A percentile compares a stretch with the other conserved stretches of the same genome.
These are phyloP conservation scores for Penaeus indicus DNA, from an alignment of 1,140 invertebrate genomes.

Conservation along the genomic window DNA sequence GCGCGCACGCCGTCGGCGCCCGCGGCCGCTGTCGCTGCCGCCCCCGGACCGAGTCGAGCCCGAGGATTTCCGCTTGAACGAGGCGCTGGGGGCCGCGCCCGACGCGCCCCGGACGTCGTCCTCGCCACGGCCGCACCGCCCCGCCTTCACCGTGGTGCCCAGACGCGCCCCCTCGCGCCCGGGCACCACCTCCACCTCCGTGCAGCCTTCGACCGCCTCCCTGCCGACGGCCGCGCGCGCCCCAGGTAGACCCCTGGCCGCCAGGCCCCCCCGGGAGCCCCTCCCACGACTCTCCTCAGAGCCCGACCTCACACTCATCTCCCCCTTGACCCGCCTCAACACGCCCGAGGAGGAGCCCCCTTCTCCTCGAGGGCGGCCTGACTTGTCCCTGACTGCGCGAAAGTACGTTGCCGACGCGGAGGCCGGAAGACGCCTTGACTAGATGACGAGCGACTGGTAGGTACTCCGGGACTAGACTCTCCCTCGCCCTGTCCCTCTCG, in stretches of 20 bases:
- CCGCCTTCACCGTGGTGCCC: constrained; percentile 1
- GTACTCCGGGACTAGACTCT: constrained; percentile 11
- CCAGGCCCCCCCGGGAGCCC: not conserved
- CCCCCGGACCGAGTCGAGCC: not conserved
- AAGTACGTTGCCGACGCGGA: constrained; percentile 31
- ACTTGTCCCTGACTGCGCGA: constrained; percentile 2
- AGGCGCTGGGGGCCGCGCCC: no score
- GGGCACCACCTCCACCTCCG: constrained; percentile 31
- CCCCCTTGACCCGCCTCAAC: not conserved
- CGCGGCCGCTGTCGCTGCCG: not conserved
- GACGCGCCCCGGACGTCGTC: no score
- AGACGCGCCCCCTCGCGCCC: constrained; percentile 32
- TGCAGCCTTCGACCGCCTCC: not conserved
- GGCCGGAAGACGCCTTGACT: not conserved
- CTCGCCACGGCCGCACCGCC: no score
- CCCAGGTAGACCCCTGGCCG: not conserved
- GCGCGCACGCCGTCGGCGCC: not conserved
- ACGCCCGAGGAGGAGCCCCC: not conserved
- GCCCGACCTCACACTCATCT: not conserved
- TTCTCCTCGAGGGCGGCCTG: not conserved
- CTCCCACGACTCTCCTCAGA: not conserved
- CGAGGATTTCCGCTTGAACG: not conserved
- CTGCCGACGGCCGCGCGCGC: not conserved
- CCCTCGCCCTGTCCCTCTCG: not conserved
- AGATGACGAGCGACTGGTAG: not conserved